Base-by-base conservation (phyloP, 2,888 invertebrate species). In the Coelopa pilipes region DNA sequence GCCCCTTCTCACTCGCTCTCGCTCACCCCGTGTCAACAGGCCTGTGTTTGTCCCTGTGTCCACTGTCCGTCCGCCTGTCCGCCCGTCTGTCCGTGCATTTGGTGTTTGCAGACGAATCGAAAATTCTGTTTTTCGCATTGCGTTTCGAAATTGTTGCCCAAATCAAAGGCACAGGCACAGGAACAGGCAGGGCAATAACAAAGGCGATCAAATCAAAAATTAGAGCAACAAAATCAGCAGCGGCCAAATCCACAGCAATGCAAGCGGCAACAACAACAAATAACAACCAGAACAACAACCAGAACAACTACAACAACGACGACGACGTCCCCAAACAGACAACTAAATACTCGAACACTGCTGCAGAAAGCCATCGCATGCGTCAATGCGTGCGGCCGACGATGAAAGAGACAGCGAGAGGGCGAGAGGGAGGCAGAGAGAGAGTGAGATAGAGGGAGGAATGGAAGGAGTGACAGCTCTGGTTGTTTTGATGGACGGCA, bases 311-410 rank as follows among this genome's bases (percentile, higher is more conserved):
- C 45, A 53, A 34, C 7, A 34, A 5, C 55, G 19, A 21, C 17
- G 46, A 3, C 12, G 50, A 24, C 53, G 15, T 21, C 50, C 49
- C 45, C 15, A 12, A 57, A 15, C 17, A 69, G 12, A 21, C 34
- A 21, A 53, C 13, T 34, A 57, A 70, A 34, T 34, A 59, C 57
- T 57, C n/a, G 59, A 70, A 70, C n/a, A 47, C 59, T 12, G 19
- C 15, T 17, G 45, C 47, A 46, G 10, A 15, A 63, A 17, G 45
- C 17, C 34, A 34, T 34, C 17, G 53, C 53, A 68, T 68, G 55
- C 24, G 55, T 47, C 67, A 67, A 19, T 63, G 63, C 15, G 60
- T 13, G 34, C 7, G 34, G 7, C 34, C 34, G 34, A 34, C 34
- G 7, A 2, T 7, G 34, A 34, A 34, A 34, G 34, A 34, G 34